Evolutionary conservation across 2,888 invertebrate species (phyloP).

Genomic region (Ochlodes sylvanus): DNA sequence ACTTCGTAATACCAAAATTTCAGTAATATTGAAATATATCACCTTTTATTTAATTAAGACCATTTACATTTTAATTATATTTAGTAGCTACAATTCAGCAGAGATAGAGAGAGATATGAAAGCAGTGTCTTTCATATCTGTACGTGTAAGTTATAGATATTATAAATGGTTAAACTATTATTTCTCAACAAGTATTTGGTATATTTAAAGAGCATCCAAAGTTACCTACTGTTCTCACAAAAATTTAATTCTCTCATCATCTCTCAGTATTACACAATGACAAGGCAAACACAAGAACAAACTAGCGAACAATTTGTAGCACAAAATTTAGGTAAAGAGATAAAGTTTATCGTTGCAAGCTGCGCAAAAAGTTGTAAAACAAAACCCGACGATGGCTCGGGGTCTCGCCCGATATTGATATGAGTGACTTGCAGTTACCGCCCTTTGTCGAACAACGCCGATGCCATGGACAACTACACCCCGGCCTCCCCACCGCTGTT

Average conservation of each 20-base stretch:
- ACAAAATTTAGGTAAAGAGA: constrained; percentile 35
- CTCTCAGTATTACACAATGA: constrained; percentile 17
- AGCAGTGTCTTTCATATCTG: too few species aligned
- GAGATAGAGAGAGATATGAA: too few species aligned
- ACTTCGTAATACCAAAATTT: not conserved
- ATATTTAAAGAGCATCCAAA: too few species aligned
- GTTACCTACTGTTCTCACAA: too few species aligned
- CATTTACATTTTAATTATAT: too few species aligned
- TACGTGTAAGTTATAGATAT: too few species aligned
- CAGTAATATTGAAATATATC: too few species aligned
- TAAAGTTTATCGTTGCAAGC: constrained; percentile 51
- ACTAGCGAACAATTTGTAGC: constrained; percentile 34
- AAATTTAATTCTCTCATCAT: too few species aligned
- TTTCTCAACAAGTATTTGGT: too few species aligned
- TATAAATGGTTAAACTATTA: too few species aligned
- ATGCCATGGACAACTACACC: constrained; percentile 75
- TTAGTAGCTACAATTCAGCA: too few species aligned
- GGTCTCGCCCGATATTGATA: constrained; percentile 78
- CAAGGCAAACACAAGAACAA: constrained; percentile 18
- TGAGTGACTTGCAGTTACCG: constrained; percentile 82
- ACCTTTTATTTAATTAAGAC: too few species aligned
- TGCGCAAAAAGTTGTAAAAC: constrained; percentile 75
- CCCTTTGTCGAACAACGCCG: constrained; percentile 62
- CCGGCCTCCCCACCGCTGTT: constrained; percentile 54
- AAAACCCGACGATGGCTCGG: constrained; percentile 63